These are phyloP conservation scores for Amphipyra berbera DNA, from an alignment of 2,888 invertebrate genomes.

Conservation along the genomic window DNA sequence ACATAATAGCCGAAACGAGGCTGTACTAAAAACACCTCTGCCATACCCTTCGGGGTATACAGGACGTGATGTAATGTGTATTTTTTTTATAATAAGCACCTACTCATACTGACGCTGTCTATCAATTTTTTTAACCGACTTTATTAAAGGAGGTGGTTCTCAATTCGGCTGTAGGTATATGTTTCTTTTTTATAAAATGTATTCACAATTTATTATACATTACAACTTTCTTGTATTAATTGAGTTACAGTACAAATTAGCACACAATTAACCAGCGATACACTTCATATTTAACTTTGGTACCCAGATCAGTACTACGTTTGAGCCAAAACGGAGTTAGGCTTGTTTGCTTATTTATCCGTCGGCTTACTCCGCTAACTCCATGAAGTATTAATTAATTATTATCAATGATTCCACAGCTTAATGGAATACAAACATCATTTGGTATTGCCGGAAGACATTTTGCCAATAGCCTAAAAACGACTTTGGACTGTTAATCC, in stretches of 20 bases:
- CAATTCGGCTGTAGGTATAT: too few species aligned
- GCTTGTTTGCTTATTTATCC: slow-evolving; percentile 21
- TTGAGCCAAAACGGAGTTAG: slow-evolving; percentile 10
- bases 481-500: too few species aligned
- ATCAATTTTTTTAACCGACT: too few species aligned
- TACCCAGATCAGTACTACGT: neutral
- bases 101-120: too few species aligned
- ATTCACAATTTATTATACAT: too few species aligned
- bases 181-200: too few species aligned
- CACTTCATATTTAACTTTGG: slow-evolving; percentile 9
- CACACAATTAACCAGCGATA: neutral
- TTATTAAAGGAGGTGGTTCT: too few species aligned
- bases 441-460: slow-evolving; percentile 6
- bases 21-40: too few species aligned
- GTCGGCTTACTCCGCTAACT: slow-evolving; percentile 3
- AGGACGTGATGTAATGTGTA: too few species aligned
- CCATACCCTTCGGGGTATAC: too few species aligned
- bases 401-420: neutral
- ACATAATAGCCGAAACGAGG: too few species aligned
- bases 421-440: slow-evolving; percentile 35
- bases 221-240: neutral
- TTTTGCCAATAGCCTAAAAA: neutral
- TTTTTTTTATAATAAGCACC: too few species aligned
- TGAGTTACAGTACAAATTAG: slow-evolving; percentile 1
- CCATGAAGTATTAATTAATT: slow-evolving; percentile 19